These are phyloP conservation scores for Cephus spinipes DNA, from an alignment of 2,888 invertebrate genomes.

Conservation along the genomic window DNA sequence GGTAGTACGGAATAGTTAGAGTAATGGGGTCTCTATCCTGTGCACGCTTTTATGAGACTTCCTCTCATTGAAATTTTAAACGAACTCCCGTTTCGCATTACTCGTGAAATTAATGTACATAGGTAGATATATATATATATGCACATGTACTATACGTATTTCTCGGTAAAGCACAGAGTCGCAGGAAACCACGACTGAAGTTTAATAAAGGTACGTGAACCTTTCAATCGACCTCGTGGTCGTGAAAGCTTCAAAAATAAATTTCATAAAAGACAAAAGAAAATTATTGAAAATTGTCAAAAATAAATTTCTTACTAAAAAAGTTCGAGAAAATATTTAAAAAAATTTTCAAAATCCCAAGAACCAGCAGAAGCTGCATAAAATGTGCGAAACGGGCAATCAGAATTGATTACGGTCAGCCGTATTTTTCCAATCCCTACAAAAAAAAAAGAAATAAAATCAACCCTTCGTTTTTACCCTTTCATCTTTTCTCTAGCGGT, in stretches of 20 bases:
- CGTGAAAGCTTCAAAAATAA: background rate
- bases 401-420: background rate
- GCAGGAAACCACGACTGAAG: background rate
- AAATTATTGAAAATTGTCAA: background rate
- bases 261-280: background rate
- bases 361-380: background rate
- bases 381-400: background rate
- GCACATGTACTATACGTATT: background rate
- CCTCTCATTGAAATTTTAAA: slow-evolving; percentile 41
- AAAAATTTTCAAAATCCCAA: background rate
- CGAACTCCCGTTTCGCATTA: slow-evolving; percentile 28
- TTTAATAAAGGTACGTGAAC: no score
- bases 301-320: background rate
- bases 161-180: background rate
- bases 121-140: background rate
- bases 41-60: slow-evolving; percentile 35
- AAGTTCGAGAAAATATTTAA: background rate
- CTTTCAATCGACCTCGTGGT: no score
- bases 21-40: slow-evolving; percentile 10
- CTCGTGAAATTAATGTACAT: slow-evolving; percentile 33
- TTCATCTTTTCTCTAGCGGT: background rate
- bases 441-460: background rate
- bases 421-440: background rate
- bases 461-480: background rate
- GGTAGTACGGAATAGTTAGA: slow-evolving; percentile 2